Evolutionary conservation across 2,888 invertebrate species (phyloP).

Genomic region (Drosophila siamana): DNA sequence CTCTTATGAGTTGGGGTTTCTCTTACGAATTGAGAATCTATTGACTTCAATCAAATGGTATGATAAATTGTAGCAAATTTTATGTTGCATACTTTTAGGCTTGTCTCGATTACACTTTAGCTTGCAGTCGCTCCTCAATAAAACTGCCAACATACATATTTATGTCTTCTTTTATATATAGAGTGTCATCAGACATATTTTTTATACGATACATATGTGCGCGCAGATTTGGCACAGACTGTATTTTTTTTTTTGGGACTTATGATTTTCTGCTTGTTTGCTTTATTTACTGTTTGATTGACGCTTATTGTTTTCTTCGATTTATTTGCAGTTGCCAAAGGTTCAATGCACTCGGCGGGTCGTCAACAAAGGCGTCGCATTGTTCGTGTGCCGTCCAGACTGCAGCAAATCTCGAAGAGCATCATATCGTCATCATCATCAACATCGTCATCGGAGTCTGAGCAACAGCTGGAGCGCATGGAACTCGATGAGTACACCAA

Average conservation of each 20-base stretch:
- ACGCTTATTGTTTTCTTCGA: slow-evolving; percentile 1
- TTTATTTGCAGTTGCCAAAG: slow-evolving; percentile 66
- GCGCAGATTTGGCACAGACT: too few relatives aligned
- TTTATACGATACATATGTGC: too few relatives aligned
- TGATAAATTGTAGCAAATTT: not conserved
- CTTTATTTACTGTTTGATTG: slow-evolving; percentile 8
- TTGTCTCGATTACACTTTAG: not conserved
- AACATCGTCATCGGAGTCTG: slow-evolving; percentile 15
- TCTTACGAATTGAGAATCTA: not conserved
- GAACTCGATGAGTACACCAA: slow-evolving; percentile 22
- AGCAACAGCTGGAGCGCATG: slow-evolving; percentile 9
- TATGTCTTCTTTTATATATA: too few relatives aligned
- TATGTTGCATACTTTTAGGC: slow-evolving; percentile 32
- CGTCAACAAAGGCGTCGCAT: slow-evolving; percentile 43
- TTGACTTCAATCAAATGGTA: not conserved
- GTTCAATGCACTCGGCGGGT: slow-evolving; percentile 57
- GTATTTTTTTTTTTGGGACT: too few relatives aligned
- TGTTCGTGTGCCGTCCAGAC: slow-evolving; percentile 21
- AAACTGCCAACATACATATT: too few relatives aligned
- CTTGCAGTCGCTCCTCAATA: too few relatives aligned
- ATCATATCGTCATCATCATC: slow-evolving; percentile 23
- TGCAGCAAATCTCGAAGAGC: slow-evolving; percentile 35
- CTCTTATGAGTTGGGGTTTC: not conserved
- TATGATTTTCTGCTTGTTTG: slow-evolving; percentile 4
- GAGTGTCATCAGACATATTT: too few relatives aligned